Conservation (phyloP, 2,888 invertebrate species). For the Morpho deidamia region DNA sequence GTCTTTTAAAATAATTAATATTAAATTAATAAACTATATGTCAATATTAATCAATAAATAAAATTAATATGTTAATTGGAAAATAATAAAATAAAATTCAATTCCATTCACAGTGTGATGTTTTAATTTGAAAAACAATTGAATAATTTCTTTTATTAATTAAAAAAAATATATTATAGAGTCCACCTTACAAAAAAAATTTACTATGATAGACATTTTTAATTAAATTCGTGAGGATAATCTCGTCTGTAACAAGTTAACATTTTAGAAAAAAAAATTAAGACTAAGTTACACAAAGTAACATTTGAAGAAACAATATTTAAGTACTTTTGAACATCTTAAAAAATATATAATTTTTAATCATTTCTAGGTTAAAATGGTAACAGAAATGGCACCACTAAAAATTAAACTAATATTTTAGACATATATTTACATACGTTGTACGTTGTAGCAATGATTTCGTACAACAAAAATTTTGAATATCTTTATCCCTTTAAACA, state of each 20-base stretch:
- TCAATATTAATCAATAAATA: background rate
- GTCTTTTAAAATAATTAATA: too few relatives aligned
- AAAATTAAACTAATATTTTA: background rate
- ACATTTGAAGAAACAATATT: conserved; percentile 13
- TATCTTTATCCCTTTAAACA: background rate
- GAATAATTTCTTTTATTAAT: conserved; percentile 8
- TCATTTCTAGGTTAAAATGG: conserved; percentile 44
- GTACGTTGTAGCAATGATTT: too few relatives aligned
- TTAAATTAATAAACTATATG: background rate
- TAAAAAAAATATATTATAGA: conserved; percentile 7
- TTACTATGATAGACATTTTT: conserved; percentile 6
- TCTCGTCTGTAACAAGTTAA: conserved; percentile 24
- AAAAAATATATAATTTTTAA: conserved; percentile 37
- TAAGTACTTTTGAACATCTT: conserved; percentile 37
- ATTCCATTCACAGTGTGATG: conserved; percentile 26
- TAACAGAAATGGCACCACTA: conserved; percentile 70
- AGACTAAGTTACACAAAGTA: background rate
- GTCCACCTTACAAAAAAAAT: conserved; percentile 9
- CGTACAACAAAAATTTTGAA: too few relatives aligned
- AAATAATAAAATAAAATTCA: conserved; percentile 23
- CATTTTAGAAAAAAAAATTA: conserved; percentile 14
- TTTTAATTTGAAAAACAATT: conserved; percentile 28
- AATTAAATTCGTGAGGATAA: conserved; percentile 28
- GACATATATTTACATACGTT: background rate
- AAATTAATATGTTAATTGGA: background rate